A percentile compares a stretch with the other conserved stretches of the same genome.
phyloP scores from a whole-genome alignment of 2,113 vertebrate genomes.

The Salminus brasiliensis region DNA sequence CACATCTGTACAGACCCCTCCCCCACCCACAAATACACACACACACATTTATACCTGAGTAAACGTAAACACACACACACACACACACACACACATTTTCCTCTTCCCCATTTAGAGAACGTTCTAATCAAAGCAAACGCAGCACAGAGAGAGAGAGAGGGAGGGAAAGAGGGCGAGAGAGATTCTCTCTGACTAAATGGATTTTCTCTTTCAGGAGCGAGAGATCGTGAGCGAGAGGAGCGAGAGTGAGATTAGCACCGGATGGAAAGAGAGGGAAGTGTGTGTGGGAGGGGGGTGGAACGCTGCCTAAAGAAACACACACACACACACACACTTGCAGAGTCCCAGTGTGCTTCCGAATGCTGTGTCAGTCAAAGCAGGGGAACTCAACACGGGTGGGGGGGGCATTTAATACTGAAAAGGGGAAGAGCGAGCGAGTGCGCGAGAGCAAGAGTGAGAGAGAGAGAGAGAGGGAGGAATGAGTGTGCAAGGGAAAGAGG shows the following conservation, averaged over 20 bases:
- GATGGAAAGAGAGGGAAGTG: conserved; percentile 41
- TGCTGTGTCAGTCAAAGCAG: conserved; percentile 51
- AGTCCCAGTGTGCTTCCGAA: conserved; percentile 43
- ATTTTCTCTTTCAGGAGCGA: conserved; percentile 38
- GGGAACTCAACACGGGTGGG: conserved; percentile 24
- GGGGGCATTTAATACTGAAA: conserved; percentile 38
- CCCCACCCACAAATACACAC: neutral
- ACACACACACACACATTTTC: neutral
- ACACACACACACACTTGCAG: conserved; percentile 29
- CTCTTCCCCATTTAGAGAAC: neutral
- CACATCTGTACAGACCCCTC: neutral
- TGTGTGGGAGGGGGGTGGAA: conserved; percentile 33
- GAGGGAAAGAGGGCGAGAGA: conserved; percentile 9
- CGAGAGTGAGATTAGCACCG: conserved; percentile 42
- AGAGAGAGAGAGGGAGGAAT: neutral
- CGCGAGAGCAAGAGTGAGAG: conserved; percentile 7
- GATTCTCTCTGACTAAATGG: conserved; percentile 45
- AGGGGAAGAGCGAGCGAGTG: conserved; percentile 14
- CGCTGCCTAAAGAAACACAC: conserved; percentile 40
- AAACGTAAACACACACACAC: neutral
- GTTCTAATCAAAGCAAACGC: neutral
- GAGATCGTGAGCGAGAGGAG: conserved; percentile 45
- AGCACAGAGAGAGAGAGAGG: conserved; percentile 2
- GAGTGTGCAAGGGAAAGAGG: neutral
- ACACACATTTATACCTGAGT: neutral